These are phyloP conservation scores for Amphiura filiformis DNA, from an alignment of 35 echinoderm and acorn worm genomes.

Conservation along the genomic window DNA sequence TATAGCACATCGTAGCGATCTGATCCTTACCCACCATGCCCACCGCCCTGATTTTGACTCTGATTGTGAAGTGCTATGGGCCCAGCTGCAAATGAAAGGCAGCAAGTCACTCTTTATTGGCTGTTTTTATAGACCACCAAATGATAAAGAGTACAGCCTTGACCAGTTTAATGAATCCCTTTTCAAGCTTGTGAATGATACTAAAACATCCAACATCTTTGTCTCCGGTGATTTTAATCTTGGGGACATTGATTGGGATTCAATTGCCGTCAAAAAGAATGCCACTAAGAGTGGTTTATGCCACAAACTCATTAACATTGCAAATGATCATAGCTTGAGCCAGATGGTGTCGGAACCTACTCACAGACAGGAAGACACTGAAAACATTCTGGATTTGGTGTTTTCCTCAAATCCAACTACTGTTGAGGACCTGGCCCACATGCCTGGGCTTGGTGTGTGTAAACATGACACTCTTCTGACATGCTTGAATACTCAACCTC, in stretches of 20 bases:
- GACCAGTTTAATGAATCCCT: slow-evolving; percentile 24
- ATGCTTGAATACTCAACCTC: slow-evolving; percentile 7
- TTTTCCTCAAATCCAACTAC: slow-evolving; percentile 19
- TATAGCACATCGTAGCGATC: slow-evolving; percentile 18
- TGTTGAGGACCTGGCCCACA: slow-evolving; percentile 12
- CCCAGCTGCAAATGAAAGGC: slow-evolving; percentile 34
- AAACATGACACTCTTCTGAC: slow-evolving; percentile 40
- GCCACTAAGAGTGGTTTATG: not conserved
- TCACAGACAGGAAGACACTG: slow-evolving; percentile 9
- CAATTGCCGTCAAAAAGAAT: slow-evolving; percentile 9
- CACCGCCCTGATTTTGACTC: slow-evolving; percentile 24
- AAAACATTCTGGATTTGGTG: slow-evolving; percentile 5
- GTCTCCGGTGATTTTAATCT: slow-evolving; percentile 26
- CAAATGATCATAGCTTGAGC: not conserved
- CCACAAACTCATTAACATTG: slow-evolving; percentile 24
- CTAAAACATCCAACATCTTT: slow-evolving; percentile 19
- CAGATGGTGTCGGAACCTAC: slow-evolving; percentile 20
- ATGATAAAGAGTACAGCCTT: slow-evolving; percentile 37
- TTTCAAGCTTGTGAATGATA: not conserved
- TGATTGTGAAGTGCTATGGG: slow-evolving; percentile 25
- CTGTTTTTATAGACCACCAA: slow-evolving; percentile 25
- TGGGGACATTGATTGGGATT: slow-evolving; percentile 19
- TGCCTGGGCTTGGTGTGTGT: slow-evolving; percentile 36
- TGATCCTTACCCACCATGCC: not conserved
- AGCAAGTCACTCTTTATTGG: slow-evolving; percentile 35